Conservation (phyloP, 2,113 vertebrate genomes). For the Neodontobutis hainanensis region DNA sequence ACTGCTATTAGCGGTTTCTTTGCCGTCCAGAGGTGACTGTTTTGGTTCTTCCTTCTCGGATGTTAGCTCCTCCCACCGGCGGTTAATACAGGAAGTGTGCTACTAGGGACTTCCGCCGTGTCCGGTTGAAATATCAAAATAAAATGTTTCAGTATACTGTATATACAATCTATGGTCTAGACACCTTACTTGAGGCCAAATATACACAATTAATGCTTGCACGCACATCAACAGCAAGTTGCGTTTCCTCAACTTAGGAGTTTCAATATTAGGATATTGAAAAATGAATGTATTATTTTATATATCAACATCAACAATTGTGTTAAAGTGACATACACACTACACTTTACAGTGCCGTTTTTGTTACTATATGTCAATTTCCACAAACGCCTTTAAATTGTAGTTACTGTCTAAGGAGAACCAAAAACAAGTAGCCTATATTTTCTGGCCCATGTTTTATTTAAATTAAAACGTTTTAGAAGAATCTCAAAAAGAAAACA, state of each 20-base stretch:
- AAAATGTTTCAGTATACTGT: too few relatives aligned
- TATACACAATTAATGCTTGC: too few relatives aligned
- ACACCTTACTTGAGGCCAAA: too few relatives aligned
- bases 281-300: too few relatives aligned
- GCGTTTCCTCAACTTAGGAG: too few relatives aligned
- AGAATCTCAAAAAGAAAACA: slow-evolving; percentile 1
- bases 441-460: slow-evolving; percentile 51
- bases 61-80: slow-evolving; percentile 30
- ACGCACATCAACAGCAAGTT: too few relatives aligned
- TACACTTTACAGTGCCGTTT: not conserved
- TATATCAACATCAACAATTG: too few relatives aligned
- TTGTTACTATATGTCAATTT: not conserved
- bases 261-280: too few relatives aligned
- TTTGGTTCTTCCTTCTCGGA: slow-evolving; percentile 12
- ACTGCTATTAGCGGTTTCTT: not conserved
- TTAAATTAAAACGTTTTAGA: slow-evolving; percentile 46
- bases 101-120: not conserved
- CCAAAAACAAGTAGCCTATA: slow-evolving; percentile 4
- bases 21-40: not conserved
- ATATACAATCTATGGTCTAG: too few relatives aligned
- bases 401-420: slow-evolving; percentile 20
- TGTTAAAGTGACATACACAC: too few relatives aligned
- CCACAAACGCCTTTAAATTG: not conserved
- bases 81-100: slow-evolving; percentile 23
- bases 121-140: slow-evolving; percentile 23